Percentiles rank a stretch among this genome's conserved stretches.
Evolutionary conservation across 1,140 invertebrate species (phyloP).

Genomic region (Bactericera cockerelli): DNA sequence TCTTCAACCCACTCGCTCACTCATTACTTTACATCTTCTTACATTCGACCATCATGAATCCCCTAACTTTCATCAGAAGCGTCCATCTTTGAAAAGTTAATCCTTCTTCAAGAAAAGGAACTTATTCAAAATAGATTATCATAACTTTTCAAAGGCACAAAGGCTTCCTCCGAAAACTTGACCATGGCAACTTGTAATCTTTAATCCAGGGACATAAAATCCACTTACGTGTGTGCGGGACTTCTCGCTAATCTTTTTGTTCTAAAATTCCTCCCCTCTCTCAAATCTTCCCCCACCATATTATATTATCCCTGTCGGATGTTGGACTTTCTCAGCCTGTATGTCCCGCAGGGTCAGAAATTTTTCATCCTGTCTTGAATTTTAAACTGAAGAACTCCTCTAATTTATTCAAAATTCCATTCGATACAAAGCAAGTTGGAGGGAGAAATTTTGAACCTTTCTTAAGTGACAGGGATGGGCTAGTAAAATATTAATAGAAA

Average conservation of each 20-base stretch:
- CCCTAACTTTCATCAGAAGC: no score
- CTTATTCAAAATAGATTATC: background rate
- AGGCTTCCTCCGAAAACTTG: background rate
- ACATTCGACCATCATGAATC: no score
- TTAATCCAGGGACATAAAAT: background rate
- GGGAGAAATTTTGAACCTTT: no score
- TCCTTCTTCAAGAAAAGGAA: background rate
- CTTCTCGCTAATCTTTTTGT: background rate
- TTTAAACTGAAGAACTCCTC: background rate
- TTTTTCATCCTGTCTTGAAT: background rate
- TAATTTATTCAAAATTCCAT: constrained; percentile 6
- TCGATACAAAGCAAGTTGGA: no score
- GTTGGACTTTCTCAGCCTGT: no score
- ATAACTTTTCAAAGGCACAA: background rate
- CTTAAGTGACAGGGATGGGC: no score
- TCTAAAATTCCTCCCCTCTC: background rate
- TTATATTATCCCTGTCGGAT: no score
- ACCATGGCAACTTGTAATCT: constrained; percentile 2
- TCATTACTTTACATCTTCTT: no score
- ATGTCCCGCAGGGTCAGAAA: background rate
- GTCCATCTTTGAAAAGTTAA: background rate
- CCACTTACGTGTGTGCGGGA: background rate
- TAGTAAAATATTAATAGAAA: no score
- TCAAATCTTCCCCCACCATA: no score
- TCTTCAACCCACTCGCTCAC: no score